Conservation (phyloP, 2,797 vertebrate genomes). For the Spinus olivaceus region DNA sequence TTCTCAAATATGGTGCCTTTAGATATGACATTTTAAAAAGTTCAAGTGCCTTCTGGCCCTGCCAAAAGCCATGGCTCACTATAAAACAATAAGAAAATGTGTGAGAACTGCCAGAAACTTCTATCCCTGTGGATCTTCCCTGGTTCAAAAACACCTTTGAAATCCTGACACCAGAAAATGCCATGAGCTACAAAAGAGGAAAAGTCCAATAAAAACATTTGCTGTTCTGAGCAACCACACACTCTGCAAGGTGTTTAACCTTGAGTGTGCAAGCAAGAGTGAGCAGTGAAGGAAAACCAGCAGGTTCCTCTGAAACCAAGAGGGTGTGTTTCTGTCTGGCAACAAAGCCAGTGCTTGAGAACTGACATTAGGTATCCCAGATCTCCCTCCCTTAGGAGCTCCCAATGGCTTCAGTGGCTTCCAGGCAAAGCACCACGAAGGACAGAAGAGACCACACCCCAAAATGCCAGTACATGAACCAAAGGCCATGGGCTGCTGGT, state of each 20-base stretch:
- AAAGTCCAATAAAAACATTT: background rate
- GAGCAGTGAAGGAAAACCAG: background rate
- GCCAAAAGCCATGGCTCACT: background rate
- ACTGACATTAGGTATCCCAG: background rate
- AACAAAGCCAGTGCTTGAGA: background rate
- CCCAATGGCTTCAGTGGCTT: background rate
- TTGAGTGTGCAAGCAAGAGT: background rate
- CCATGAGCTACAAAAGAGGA: background rate
- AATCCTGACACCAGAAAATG: background rate
- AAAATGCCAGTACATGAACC: background rate
- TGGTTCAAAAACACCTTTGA: rapidly evolving
- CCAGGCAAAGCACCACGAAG: background rate
- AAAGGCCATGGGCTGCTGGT: background rate
- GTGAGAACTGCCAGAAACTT: background rate
- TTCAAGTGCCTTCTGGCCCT: background rate
- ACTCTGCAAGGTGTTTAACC: background rate
- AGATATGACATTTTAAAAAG: background rate
- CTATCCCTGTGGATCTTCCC: background rate
- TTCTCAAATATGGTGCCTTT: background rate
- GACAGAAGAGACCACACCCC: background rate
- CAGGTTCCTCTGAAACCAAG: background rate
- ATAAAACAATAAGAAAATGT: background rate
- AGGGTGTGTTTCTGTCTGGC: background rate
- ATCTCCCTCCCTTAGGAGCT: background rate
- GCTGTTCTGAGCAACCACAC: background rate